Evolutionary conservation across 1,140 invertebrate species (phyloP).

Genomic region (Trachelipus rathkii): DNA sequence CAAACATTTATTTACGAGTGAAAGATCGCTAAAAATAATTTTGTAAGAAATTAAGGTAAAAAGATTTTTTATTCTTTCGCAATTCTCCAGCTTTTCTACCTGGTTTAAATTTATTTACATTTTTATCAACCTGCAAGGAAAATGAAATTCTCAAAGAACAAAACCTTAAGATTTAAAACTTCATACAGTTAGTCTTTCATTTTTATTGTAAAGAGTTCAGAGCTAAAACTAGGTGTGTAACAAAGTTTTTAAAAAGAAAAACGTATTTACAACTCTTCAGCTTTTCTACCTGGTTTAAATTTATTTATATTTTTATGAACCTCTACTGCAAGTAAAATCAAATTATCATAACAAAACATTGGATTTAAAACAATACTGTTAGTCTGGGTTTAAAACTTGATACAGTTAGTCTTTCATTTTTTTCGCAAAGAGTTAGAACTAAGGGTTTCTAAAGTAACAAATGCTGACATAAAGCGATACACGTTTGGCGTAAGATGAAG

Average conservation of each 20-base stretch:
- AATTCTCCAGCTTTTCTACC: neutral
- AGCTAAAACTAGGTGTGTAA: too few species aligned
- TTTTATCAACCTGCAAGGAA: slow-evolving; percentile 51
- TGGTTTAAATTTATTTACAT: neutral
- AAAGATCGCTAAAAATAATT: too few species aligned
- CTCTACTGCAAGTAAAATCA: slow-evolving; percentile 56
- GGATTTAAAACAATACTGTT: too few species aligned
- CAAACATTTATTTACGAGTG: too few species aligned
- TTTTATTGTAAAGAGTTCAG: slow-evolving; percentile 56
- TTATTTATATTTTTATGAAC: neutral
- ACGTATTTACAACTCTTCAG: neutral
- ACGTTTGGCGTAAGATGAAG: slow-evolving; percentile 53
- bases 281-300: neutral
- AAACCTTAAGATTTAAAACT: slow-evolving; percentile 55
- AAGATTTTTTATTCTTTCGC: too few species aligned
- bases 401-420: slow-evolving; percentile 57
- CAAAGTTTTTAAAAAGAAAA: too few species aligned
- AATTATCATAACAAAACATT: slow-evolving; percentile 56
- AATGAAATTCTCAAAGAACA: slow-evolving; percentile 58
- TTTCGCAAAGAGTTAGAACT: slow-evolving; percentile 56
- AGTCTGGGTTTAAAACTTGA: slow-evolving; percentile 55
- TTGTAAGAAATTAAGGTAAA: too few species aligned
- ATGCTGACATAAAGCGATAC: slow-evolving; percentile 56
- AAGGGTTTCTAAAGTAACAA: slow-evolving; percentile 51
- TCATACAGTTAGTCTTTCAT: slow-evolving; percentile 56